Conservation (phyloP, 1,140 invertebrate species). For the Neodiprion lecontei region DNA sequence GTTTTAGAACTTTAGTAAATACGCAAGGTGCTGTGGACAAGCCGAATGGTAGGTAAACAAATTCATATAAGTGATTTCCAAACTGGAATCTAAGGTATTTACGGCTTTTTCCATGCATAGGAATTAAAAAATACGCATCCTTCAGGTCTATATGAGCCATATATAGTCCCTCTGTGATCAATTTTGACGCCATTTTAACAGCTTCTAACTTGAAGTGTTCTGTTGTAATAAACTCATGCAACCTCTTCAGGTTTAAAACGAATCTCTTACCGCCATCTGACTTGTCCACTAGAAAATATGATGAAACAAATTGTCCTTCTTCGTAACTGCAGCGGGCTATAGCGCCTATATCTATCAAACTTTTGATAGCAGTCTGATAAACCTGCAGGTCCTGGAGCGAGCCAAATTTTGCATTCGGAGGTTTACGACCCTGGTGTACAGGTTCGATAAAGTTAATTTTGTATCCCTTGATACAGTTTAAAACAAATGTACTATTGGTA, state of each 20-base stretch:
- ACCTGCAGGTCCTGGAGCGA: neutral
- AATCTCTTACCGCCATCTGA: constrained; percentile 30
- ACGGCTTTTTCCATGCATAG: constrained; percentile 20
- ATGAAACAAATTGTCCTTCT: neutral
- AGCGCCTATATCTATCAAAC: neutral
- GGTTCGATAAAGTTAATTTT: constrained; percentile 17
- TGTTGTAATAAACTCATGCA: constrained; percentile 36
- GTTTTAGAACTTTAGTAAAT: constrained; percentile 24
- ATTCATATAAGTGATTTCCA: constrained; percentile 30
- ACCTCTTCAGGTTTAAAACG: constrained; percentile 35
- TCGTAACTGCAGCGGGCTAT: neutral
- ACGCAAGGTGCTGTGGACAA: constrained; percentile 15
- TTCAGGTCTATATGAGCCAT: constrained; percentile 24
- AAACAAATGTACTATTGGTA: constrained; percentile 9
- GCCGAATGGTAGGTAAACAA: constrained; percentile 3
- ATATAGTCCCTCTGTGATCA: constrained; percentile 26
- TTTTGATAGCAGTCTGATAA: neutral
- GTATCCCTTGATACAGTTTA: constrained; percentile 17
- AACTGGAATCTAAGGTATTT: constrained; percentile 32
- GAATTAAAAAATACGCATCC: constrained; percentile 15
- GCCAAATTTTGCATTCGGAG: neutral
- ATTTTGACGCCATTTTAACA: constrained; percentile 28
- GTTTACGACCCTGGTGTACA: neutral
- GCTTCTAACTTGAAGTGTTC: constrained; percentile 39
- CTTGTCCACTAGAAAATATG: neutral